A percentile compares a stretch with the other conserved stretches of the same genome.
Evolutionary conservation across 2,888 invertebrate species (phyloP).

Genomic region (Thalpophila matura): DNA sequence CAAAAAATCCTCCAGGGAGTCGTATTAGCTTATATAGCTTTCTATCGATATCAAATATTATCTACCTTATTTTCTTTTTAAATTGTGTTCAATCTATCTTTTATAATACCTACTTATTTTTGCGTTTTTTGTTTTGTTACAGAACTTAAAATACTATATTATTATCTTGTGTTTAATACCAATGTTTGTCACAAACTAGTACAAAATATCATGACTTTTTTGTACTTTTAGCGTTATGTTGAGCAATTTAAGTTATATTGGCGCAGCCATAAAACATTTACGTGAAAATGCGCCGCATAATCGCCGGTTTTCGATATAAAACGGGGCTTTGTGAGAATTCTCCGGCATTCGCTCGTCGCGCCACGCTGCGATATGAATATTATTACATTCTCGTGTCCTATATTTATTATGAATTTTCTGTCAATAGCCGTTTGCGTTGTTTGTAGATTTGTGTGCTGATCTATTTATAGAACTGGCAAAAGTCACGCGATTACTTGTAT

Average conservation of each 20-base stretch:
- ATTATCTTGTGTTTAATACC: not conserved
- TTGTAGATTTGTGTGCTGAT: constrained; percentile 5
- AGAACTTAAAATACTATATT: no score
- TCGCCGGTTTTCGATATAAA: constrained; percentile 56
- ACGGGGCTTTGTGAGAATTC: constrained; percentile 37
- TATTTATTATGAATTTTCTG: constrained; percentile 42
- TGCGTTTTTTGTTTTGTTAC: no score
- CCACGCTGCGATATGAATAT: constrained; percentile 57
- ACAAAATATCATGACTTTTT: not conserved
- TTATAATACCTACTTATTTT: no score
- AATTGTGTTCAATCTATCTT: no score
- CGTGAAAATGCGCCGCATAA: constrained; percentile 44
- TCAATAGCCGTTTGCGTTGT: constrained; percentile 31
- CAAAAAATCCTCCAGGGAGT: no score
- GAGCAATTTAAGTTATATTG: constrained; percentile 37
- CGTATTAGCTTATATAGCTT: no score
- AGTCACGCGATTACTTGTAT: constrained; percentile 12
- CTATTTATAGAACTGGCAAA: constrained; percentile 19
- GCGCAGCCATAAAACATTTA: constrained; percentile 48
- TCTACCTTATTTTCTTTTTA: no score
- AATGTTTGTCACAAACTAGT: not conserved
- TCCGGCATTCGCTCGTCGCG: constrained; percentile 48
- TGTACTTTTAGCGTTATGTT: constrained; percentile 6
- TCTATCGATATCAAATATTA: no score
- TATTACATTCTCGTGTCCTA: constrained; percentile 56